These are phyloP conservation scores for Falco rusticolus DNA, from an alignment of 2,797 vertebrate genomes.

Conservation along the genomic window DNA sequence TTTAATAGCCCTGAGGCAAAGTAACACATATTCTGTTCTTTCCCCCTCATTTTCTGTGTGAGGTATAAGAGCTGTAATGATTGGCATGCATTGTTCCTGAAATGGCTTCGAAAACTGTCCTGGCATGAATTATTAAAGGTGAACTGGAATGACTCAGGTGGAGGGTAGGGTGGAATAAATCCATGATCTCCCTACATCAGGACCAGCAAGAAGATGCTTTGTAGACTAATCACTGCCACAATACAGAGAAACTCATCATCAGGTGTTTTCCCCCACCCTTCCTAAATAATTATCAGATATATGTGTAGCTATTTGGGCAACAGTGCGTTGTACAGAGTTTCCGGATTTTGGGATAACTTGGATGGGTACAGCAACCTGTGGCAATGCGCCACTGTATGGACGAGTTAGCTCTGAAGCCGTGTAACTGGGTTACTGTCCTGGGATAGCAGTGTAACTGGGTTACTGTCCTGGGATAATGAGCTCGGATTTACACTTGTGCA, in stretches of 20 bases:
- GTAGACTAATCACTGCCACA: constrained; percentile 27
- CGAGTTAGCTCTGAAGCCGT: neutral
- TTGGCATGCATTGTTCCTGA: constrained; percentile 11
- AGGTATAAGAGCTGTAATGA: constrained; percentile 21
- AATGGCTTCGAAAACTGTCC: constrained; percentile 19
- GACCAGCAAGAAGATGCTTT: neutral
- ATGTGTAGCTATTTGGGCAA: neutral
- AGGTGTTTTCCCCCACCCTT: neutral
- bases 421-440: neutral
- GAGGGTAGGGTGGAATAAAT: constrained; percentile 24
- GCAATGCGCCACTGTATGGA: neutral
- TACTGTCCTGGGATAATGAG: neutral
- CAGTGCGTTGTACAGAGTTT: neutral
- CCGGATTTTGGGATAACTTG: neutral
- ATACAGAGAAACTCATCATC: constrained; percentile 7
- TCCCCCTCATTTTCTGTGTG: constrained; percentile 40
- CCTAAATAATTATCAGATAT: neutral
- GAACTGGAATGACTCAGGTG: constrained; percentile 15
- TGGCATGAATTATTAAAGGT: constrained; percentile 34
- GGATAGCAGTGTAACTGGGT: neutral
- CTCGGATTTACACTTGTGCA: neutral
- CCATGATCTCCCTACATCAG: neutral
- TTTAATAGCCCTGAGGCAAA: neutral
- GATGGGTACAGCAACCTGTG: neutral
- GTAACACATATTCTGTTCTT: neutral